Base-by-base conservation (phyloP, 2,113 vertebrate genomes). In the Plecotus auritus region DNA sequence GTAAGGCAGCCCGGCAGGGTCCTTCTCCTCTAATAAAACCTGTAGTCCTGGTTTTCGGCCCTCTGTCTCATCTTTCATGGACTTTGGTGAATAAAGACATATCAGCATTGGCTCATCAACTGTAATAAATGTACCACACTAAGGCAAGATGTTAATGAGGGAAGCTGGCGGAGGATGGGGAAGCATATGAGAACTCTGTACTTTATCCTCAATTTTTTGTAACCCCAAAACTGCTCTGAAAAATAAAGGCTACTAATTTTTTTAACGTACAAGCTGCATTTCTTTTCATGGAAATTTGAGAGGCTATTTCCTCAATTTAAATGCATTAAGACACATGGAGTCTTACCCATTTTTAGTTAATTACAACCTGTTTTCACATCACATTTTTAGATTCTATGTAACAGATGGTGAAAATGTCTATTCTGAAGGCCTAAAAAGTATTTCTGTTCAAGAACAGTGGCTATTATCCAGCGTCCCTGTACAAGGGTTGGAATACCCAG, bases 341-440 rank as follows among this genome's bases (percentile, higher is more conserved):
- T 77, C 70, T 54, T 86, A 59, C 7, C 35, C 42, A 32, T 82
- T 85, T 91, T 73, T 32, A 84, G 49, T 64, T 96, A 96, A 96
- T 96, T 94, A 81, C 80, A 95, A 95, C 72, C 85, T 93, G 47
- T 89, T 91, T 93, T 37, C 93, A 42, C 92, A 74, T 67, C 47
- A 80, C 32, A n/a, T 47, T 93, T 94, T 80, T 51, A 80, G 77
- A 77, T 77, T 90, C 90, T 80, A 18, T 32, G 45, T 51, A 95
- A 88, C 90, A 97, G 72, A 92, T 95, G 85, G 85, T 87, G 70
- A 72, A 72, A 94, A 94, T 54, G 76, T 87, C 42, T 82, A 64
- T 89, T 96, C 80, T 82, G 73, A 97, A 94, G n/a, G 40, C 49
- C 86, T 74, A 67, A 90, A 80, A 85, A 49, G 30, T 89, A 83